Evolutionary conservation across 2,113 vertebrate species (phyloP), one percentile per base, ranked within the genome.

Genomic region (Acrocephalus kingi): DNA sequence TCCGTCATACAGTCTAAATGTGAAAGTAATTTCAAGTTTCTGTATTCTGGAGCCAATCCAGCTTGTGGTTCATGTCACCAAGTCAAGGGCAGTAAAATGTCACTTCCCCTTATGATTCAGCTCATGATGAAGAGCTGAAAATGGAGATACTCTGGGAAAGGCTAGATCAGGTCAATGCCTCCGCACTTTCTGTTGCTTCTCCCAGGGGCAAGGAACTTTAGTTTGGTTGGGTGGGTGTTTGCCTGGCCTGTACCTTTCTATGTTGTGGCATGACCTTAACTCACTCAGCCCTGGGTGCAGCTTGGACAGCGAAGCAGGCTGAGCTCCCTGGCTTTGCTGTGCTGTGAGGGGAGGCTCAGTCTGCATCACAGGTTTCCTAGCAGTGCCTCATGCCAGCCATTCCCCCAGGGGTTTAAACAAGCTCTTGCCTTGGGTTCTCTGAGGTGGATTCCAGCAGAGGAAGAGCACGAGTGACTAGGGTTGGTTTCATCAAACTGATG

Each of bases 1-100:
- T 80, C 56, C 66, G 23, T 69, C 48, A 33, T 80, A 18, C 6
- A 19, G 13, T 76, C 54, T 80, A 81, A 94, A 95, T 41, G 39
- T 84, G 85, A 63, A 92, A 93, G 56, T 71, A 91, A 84, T 91
- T 94, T 84, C 49, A 62, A 76, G 41, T 81, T 88, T 74, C 89
- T 90, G 39, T 72, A 30, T 73, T 87, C 81, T 94, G 63, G 6
- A 87, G 74, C 51, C 79, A 85, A n/a, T 85, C 45, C 76, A 94
- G 56, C 30, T 93, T 69, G 45, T 2, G 4, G 74, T 78, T 75
- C 28, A 24, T 37, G 58, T 85, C 83, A 89, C n/a, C 49, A 78
- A 63, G 43, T 35, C 31, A 7, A 76, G 55, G 69, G 3, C 48
- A 71, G 75, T 24, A 62, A 87, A 84, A 86, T 72, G 56, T 52